Evolutionary conservation across 1,140 invertebrate species (phyloP).

Genomic region (Caerostris darwini): DNA sequence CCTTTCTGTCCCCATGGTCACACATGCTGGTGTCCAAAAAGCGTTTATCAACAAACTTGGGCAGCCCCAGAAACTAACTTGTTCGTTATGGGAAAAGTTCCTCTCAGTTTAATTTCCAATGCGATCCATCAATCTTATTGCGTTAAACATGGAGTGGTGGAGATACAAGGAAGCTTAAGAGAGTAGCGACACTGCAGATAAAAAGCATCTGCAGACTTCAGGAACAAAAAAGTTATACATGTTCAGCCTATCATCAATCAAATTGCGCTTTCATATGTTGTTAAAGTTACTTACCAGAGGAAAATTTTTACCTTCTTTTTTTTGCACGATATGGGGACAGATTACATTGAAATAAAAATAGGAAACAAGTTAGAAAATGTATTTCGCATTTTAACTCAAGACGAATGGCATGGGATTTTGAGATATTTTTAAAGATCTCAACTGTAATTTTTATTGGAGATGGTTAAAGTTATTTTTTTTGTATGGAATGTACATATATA

Average conservation of each 20-base stretch:
- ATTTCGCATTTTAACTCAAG: no score
- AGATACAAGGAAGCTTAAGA: background rate
- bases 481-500: no score
- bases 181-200: background rate
- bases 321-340: no score
- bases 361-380: no score
- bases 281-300: no score
- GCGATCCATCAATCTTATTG: slow-evolving; percentile 36
- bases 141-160: background rate
- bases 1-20: background rate
- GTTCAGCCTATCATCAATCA: background rate
- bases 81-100: background rate
- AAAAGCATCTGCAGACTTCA: slow-evolving; percentile 29
- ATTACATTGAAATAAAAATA: no score
- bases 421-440: no score
- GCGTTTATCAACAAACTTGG: background rate
- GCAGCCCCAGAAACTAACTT: background rate
- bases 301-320: no score
- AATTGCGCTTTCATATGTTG: background rate
- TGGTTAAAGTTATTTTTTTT: no score
- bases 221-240: slow-evolving; percentile 17
- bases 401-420: no score
- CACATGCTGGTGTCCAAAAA: background rate
- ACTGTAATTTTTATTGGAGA: no score
- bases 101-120: slow-evolving; percentile 28